A percentile compares a stretch with the other conserved stretches of the same genome.
Evolutionary conservation across 1,140 invertebrate genomes (phyloP).

Genomic region (Augochlora pura): DNA sequence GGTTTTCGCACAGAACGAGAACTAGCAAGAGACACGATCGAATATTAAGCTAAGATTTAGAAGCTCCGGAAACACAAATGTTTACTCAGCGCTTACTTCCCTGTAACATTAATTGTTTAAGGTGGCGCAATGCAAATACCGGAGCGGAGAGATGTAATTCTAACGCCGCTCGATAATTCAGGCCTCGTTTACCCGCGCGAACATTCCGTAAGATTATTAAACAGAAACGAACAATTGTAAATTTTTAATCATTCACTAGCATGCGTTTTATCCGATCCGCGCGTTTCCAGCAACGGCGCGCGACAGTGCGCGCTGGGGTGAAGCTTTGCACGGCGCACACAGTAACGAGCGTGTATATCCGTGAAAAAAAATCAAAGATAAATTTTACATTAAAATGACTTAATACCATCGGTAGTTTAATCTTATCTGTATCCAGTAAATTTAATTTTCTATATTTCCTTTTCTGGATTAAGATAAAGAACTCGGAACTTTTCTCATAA

Average conservation of each 20-base stretch:
- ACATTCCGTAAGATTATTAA: neutral
- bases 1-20: neutral
- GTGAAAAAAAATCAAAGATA: neutral
- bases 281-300: no score
- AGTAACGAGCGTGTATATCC: neutral
- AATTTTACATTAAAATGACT: no score
- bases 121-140: slow-evolving; percentile 5
- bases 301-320: no score
- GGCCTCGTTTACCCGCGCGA: neutral
- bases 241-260: no score
- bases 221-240: neutral
- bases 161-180: slow-evolving; percentile 2
- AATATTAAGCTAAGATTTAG: slow-evolving; percentile 1
- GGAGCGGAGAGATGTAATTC: slow-evolving; percentile 14
- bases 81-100: slow-evolving; percentile 21
- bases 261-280: neutral
- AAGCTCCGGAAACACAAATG: neutral
- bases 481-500: no score
- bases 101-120: slow-evolving; percentile 15
- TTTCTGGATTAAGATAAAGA: no score
- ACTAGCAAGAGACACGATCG: slow-evolving; percentile 4
- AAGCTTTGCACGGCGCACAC: neutral
- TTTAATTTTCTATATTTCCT: no score
- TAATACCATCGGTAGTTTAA: no score
- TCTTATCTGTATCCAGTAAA: no score